Base-by-base conservation (phyloP, 2,888 invertebrate species). In the Atethmia centrago region DNA sequence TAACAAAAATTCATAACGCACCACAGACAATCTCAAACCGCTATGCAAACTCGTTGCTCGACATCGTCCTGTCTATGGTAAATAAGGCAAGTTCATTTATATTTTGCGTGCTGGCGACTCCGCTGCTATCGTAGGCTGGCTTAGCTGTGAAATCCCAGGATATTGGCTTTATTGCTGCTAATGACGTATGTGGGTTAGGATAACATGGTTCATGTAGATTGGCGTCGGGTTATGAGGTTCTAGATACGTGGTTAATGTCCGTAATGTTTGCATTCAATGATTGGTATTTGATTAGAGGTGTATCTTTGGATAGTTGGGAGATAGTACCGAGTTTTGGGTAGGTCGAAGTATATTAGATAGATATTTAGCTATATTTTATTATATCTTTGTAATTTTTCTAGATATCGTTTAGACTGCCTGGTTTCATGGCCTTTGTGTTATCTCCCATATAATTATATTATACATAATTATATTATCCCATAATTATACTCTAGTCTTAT, bases 21-120 rank as follows among this genome's bases (percentile, higher is more conserved):
- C 72, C 68, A 71, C 28, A 79, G 49, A 67, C 58, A 72, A 69
- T 63, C 8, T 14, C 12, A 71, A 73, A 49, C 42, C 25, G 14
- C 7, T 56, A 45, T n/a, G 36, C 62, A 78, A 84, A 74, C 78
- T 84, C 59, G 28, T 84, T 74, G 51, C 71, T 55, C 66, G 58
- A 28, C 56, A 63, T 47, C 19, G 25, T 59, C 53, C 31, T 49
- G 59, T 71, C 80, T 66, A 53, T 71, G 25, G 62, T 69, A 68
- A 78, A 75, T 47, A 71, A n/a, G 25, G 59, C 49, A 58, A 70
- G 61, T 69, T 71, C 51, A 71, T 80, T 68, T 82, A 67, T 82
- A 58, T 79, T 65, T 75, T 79, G 47, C 36, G 42, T 9, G 14
- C 66, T 69, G 56, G 69, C 74, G 74, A 58, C 49, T 55, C 58